Base-by-base conservation (phyloP, 2,113 vertebrate species). In the Steatornis caripensis region DNA sequence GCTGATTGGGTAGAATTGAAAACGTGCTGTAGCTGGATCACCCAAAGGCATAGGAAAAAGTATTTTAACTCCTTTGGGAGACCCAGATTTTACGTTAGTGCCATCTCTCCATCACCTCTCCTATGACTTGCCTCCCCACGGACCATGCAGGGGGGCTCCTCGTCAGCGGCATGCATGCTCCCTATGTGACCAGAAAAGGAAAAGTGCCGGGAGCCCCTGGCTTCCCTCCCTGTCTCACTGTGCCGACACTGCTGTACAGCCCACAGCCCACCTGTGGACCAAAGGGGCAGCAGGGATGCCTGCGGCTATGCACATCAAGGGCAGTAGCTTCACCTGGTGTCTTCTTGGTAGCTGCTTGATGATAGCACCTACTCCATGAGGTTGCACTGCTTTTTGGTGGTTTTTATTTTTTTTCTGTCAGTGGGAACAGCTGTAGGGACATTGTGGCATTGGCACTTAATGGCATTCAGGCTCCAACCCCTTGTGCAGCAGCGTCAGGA, bases 221-320 rank as follows among this genome's bases (percentile, higher is more conserved):
- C 5, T 76, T 6, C 23, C 16, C 20, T 70, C 15, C 46, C 21
- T 1, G 0, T 72, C 58, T 57, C 34, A 0, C 37, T 51, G 21
- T 39, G 36, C 49, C 7, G 13, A 5, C 0, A 4, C 30, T 51
- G 15, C 29, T 0, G 0, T 51, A 24, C 1, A 1, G 58, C n/a
- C n/a, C 48, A 60, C 27, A 61, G 34, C 10, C 21, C 22, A 16
- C 27, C 36, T 5, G 2, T 24, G 64, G 74, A 17, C 46, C 80
- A 21, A 43, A 62, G 27, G 78, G n/a, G 39, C 29, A 14, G 48
- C 62, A 68, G 34, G 24, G 82, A 39, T 48, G 21, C 30, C 43
- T 9, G 13, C 66, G 34, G 27, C 20, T 10, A 4, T 57, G 71
- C 39, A 19, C 17, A 17, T 3, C 1, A 3, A 74, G 45, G 20